A percentile compares a stretch with the other conserved stretches of the same genome.
Conservation (phyloP, 2,113 vertebrate species). For the Delphinapterus leucas region DNA sequence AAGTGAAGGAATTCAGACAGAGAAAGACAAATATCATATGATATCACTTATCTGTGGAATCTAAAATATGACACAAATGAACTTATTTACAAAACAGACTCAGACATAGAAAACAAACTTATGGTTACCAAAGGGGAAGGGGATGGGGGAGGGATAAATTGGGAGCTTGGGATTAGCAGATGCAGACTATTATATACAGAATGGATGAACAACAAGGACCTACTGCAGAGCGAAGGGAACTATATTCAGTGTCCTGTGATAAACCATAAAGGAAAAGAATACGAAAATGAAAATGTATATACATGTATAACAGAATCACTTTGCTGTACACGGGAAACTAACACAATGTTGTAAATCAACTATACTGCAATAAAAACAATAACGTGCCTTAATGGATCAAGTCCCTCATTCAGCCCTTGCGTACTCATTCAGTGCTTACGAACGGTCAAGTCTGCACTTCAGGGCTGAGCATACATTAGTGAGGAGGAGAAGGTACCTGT, state of each 20-base stretch:
- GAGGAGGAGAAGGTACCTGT: fast-evolving
- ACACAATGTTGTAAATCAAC: not conserved
- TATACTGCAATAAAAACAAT: no score
- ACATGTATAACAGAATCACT: no score
- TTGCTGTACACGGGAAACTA: not conserved
- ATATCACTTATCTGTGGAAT: not conserved
- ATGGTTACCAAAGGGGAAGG: not conserved
- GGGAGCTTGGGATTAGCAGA: not conserved
- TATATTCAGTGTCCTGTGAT: not conserved
- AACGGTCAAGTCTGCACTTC: fast-evolving
- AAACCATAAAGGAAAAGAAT: not conserved
- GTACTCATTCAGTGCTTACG: fast-evolving
- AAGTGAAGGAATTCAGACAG: not conserved
- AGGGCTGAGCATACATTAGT: fast-evolving
- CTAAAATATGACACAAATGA: not conserved
- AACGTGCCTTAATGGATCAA: no score
- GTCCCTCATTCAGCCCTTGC: not conserved
- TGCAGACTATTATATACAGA: not conserved
- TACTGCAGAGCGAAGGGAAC: not conserved
- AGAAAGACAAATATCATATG: not conserved
- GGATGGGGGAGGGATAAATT: not conserved
- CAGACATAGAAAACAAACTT: not conserved
- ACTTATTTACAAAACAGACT: not conserved
- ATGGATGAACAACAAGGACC: not conserved
- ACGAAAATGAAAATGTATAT: no score